Percentiles rank a stretch among this genome's conserved stretches.
These are phyloP conservation scores for Phacellophora camtschatica DNA, from an alignment of 30 jellyfish, hydroid and myxozoan species.

Conservation along the genomic window DNA sequence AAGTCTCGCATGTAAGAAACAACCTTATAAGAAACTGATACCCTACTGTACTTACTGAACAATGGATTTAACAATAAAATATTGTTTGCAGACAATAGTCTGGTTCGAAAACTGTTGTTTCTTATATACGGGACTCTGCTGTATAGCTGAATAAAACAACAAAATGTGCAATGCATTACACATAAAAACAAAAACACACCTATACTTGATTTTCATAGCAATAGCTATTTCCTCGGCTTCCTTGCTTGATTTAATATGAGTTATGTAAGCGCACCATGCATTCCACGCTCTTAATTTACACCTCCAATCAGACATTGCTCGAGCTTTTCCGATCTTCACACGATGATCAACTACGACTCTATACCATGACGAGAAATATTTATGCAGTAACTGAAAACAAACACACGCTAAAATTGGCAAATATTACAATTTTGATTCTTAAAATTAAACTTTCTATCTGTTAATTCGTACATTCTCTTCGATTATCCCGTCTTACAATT, in stretches of 20 bases:
- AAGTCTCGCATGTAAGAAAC: too few species aligned
- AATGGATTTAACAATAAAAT: too few species aligned
- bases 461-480: background rate
- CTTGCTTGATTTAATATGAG: slow-evolving; percentile 37
- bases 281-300: slow-evolving; percentile 91
- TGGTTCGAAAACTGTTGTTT: too few species aligned
- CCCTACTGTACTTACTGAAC: too few species aligned
- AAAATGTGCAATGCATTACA: background rate
- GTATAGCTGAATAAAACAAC: too few species aligned
- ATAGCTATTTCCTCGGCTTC: slow-evolving; percentile 76
- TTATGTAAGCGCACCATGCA: slow-evolving; percentile 86
- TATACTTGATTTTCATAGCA: slow-evolving; percentile 53
- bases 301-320: slow-evolving; percentile 80
- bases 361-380: slow-evolving; percentile 83
- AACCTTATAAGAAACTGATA: too few species aligned
- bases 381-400: slow-evolving; percentile 61
- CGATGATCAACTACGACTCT: slow-evolving; percentile 60
- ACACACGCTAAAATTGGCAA: too few species aligned
- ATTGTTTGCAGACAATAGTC: too few species aligned
- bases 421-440: too few species aligned
- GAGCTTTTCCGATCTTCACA: slow-evolving; percentile 65
- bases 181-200: slow-evolving; percentile 26
- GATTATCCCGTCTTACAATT: too few species aligned
- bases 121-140: too few species aligned
- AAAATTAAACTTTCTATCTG: background rate